A percentile compares a stretch with the other conserved stretches of the same genome.
Conservation (phyloP, 2,113 vertebrate species). For the Cervus canadensis region DNA sequence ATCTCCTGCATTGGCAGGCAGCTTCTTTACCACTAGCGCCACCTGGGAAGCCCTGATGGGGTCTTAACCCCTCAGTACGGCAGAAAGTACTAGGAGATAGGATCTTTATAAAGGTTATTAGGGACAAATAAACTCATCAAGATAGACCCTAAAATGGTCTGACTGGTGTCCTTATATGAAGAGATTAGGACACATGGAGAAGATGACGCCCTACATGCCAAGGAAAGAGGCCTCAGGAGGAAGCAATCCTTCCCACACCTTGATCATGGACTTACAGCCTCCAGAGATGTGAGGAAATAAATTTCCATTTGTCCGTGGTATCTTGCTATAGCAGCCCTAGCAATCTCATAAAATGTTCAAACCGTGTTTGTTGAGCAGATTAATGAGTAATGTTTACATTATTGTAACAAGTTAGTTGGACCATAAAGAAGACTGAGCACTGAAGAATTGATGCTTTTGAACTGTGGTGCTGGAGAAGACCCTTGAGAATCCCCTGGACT, state of each 20-base stretch:
- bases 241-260: background rate
- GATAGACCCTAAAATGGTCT: background rate
- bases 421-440: background rate
- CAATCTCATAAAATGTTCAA: background rate
- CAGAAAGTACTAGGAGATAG: background rate
- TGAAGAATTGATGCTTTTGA: background rate
- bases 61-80: background rate
- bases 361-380: background rate
- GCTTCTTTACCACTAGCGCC: background rate
- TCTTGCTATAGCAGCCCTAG: background rate
- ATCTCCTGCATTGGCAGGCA: background rate
- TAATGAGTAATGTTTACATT: background rate
- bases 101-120: background rate
- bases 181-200: background rate
- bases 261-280: background rate
- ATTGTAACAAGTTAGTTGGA: background rate
- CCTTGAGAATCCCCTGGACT: background rate
- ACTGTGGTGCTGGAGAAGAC: background rate
- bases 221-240: background rate
- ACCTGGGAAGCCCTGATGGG: background rate
- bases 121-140: background rate
- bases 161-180: background rate
- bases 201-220: background rate
- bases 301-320: background rate
- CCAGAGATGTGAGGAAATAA: background rate